phyloP scores from a whole-genome alignment of 2,888 invertebrate genomes.

The Agriopis aurantiaria region DNA sequence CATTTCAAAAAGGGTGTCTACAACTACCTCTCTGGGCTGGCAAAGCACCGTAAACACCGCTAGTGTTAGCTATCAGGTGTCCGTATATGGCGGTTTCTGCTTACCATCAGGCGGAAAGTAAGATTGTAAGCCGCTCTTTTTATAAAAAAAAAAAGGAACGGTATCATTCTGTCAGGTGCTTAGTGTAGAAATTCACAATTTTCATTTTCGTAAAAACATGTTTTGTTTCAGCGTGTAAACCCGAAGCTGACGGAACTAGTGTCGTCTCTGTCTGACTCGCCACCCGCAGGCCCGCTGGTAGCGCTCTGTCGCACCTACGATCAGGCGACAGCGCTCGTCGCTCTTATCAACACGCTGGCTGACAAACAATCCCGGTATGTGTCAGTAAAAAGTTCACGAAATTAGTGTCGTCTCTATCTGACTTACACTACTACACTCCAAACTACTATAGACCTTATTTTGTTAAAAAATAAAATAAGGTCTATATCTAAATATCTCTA shows the following conservation, averaged over 20 bases:
- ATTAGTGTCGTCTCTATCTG: background rate
- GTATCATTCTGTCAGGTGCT: background rate
- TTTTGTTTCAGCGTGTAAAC: conserved; percentile 67
- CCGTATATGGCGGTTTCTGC: too few species aligned
- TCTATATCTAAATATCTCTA: too few species aligned
- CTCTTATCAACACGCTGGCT: conserved; percentile 97
- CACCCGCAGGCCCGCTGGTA: conserved; percentile 95
- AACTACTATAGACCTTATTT: too few species aligned
- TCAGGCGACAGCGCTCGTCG: conserved; percentile 96
- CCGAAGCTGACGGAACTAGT: conserved; percentile 91
- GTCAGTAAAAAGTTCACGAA: background rate
- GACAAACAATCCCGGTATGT: conserved; percentile 91
- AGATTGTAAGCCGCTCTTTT: too few species aligned
- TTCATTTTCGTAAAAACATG: background rate
- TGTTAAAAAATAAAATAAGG: too few species aligned
- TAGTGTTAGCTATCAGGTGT: too few species aligned
- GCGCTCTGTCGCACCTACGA: conserved; percentile 97
- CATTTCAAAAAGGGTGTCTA: too few species aligned
- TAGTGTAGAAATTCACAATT: background rate
- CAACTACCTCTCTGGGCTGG: too few species aligned
- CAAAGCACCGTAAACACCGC: too few species aligned
- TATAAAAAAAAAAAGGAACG: background rate
- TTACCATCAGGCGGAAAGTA: too few species aligned
- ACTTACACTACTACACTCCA: background rate
- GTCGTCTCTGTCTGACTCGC: conserved; percentile 94